Base-by-base conservation (phyloP, 35 echinoderm and acorn worm species). In the Acanthaster planci region DNA sequence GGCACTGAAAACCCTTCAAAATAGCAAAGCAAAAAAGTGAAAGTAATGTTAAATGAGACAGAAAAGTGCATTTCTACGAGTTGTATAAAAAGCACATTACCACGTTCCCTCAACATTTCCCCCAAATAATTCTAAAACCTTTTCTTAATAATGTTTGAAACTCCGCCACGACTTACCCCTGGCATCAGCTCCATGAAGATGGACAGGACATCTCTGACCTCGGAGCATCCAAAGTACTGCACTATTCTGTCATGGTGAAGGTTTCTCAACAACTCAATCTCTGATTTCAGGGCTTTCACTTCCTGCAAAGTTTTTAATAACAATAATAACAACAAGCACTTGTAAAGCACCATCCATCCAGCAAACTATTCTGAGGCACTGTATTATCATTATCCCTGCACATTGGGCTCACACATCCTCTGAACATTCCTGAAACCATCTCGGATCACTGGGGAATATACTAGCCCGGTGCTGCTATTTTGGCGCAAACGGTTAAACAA, bases 151-250 rank as follows among this genome's bases (percentile, higher is more conserved):
- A 56, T 8, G 16, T 56, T 56, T 56, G 54, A 56, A 18, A 56
- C 1, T 4, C 54, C 16, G 16, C 22, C 27, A 18, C 26, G n/a
- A 93, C 94, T 87, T 57, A 97, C 95, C 84, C 95, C 95, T 35
- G 95, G 88, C 95, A 97, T 97, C 19, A 87, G 90, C 77, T 97
- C 95, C 90, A 97, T 93, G 54, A 97, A 97, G 57, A 97, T 97
- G 23, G 87, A 93, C 17, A 97, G 83, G 29, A 64, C 84, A 7
- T 90, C 86, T 8, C 87, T 79, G 34, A 93, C 91, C 26, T 93
- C 92, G 27, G 81, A 47, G 77, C 95, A 97, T n/a, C 95, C 95
- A 87, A 89, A 97, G 84, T 97, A 97, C 90, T 97, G 95, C 84
- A 97, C 95, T 84, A 97, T 97, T 86, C 95, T 82, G 12, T 93